Conservation (phyloP, 2,797 vertebrate species). For the Anguilla obscura region DNA sequence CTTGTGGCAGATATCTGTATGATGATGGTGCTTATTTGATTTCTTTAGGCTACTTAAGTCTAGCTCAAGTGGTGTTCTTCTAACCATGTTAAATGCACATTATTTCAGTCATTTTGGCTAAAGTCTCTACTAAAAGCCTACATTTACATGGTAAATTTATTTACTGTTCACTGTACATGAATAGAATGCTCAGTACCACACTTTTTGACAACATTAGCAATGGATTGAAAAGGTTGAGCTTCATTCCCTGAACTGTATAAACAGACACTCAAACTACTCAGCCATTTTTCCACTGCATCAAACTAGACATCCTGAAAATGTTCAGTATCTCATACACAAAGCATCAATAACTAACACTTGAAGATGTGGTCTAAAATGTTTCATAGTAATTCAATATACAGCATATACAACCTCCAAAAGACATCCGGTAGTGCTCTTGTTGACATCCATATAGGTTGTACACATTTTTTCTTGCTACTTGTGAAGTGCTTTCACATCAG, state of each 20-base stretch:
- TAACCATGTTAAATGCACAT: background rate
- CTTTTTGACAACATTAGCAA: background rate
- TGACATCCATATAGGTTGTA: conserved; percentile 20
- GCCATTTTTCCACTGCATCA: background rate
- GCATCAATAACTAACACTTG: background rate
- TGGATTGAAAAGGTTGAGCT: background rate
- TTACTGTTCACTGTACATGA: background rate
- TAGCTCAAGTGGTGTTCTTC: background rate
- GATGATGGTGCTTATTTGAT: background rate
- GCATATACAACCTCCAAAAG: background rate
- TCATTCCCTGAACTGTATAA: background rate
- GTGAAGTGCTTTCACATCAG: conserved; percentile 18
- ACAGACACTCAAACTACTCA: background rate
- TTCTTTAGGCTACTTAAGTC: background rate
- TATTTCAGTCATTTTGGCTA: background rate
- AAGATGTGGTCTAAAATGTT: background rate
- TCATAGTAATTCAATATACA: background rate
- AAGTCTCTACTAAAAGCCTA: background rate
- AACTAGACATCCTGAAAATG: background rate
- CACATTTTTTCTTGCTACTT: conserved; percentile 11
- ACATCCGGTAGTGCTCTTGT: background rate
- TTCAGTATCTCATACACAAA: background rate
- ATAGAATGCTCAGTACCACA: background rate
- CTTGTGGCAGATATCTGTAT: background rate
- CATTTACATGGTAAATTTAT: background rate